These are phyloP conservation scores for Aphis gossypii DNA, from an alignment of 1,140 invertebrate genomes.

Conservation along the genomic window DNA sequence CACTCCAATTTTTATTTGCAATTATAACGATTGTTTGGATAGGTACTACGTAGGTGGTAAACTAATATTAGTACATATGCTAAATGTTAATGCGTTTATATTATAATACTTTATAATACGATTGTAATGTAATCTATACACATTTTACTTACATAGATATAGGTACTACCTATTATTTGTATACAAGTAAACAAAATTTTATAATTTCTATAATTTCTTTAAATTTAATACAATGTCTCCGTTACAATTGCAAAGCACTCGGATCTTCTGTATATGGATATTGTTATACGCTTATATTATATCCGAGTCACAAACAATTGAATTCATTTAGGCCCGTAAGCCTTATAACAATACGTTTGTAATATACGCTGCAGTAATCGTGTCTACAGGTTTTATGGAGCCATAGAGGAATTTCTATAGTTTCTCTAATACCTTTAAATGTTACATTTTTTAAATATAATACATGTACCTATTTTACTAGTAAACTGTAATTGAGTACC, in stretches of 20 bases:
- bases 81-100: neutral
- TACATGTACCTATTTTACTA: neutral
- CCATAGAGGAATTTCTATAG: neutral
- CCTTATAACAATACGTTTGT: neutral
- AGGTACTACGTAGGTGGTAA: neutral
- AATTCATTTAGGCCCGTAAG: neutral
- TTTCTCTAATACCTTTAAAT: neutral
- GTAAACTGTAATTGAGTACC: neutral
- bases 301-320: neutral
- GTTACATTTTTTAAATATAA: neutral
- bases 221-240: slow-evolving; percentile 15
- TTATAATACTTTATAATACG: neutral
- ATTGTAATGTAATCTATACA: neutral
- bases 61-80: neutral
- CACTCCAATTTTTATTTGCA: neutral
- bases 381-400: neutral
- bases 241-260: neutral
- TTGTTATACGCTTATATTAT: neutral
- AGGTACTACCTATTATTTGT: neutral
- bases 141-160: neutral
- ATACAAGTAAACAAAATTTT: neutral
- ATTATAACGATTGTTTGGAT: neutral
- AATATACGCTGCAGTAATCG: neutral
- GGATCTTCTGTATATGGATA: neutral
- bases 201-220: slow-evolving; percentile 13